Evolutionary conservation across 2,888 invertebrate genomes (phyloP).

Genomic region (Lepidocyrtinus sp.): DNA sequence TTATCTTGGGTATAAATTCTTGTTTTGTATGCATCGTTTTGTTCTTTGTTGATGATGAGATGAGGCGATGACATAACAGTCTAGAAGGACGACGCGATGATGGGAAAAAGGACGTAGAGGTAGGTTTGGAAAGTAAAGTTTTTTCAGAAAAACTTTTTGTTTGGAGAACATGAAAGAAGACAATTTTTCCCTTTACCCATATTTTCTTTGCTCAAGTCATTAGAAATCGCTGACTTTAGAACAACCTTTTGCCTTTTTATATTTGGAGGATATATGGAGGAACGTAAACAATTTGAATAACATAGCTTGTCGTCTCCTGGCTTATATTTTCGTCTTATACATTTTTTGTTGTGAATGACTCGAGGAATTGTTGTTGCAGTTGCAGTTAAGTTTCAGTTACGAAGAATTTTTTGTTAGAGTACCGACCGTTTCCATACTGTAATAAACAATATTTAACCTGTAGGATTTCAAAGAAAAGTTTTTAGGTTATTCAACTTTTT

Average conservation of each 20-base stretch:
- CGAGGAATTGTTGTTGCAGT: constrained; percentile 20
- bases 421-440: not conserved
- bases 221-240: no score
- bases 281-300: not conserved
- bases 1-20: not conserved
- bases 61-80: not conserved
- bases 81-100: not conserved
- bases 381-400: not conserved
- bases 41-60: not conserved
- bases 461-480: not conserved
- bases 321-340: no score
- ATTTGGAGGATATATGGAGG: no score
- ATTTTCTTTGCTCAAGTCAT: no score
- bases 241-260: no score
- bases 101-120: not conserved
- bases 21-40: not conserved
- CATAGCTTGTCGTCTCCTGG: constrained; percentile 34
- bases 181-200: not conserved
- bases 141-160: no score
- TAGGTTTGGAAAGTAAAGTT: not conserved
- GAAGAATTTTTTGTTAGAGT: no score
- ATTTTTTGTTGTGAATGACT: constrained; percentile 46
- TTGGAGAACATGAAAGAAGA: not conserved
- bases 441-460: not conserved
- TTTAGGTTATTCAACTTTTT: no score